Evolutionary conservation across 92 coral and sea anemone genomes (phyloP), one percentile per base, ranked within the genome.

Genomic region (Heteractis magnifica): DNA sequence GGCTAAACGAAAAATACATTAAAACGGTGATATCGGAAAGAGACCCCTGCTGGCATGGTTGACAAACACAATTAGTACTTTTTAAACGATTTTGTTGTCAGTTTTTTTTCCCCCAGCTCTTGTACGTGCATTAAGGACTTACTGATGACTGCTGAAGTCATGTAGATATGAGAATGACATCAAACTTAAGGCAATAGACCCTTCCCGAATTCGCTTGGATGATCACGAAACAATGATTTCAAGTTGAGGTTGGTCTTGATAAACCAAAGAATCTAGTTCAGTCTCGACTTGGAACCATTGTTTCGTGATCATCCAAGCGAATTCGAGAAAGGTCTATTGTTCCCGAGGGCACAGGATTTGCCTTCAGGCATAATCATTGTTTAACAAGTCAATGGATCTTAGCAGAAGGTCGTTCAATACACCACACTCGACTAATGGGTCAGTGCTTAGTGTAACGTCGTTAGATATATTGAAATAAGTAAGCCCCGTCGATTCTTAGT

Each of bases 331-430:
- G 44, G 44, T 34, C 44, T 34, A 34, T 34, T 2, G 44, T 5
- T 23, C 49, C 50, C 73, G 48, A 68, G 49, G 49, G 49, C 23
- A 68, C 20, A 48, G 73, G 73, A 68, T 68, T 64, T 68, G 49
- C 73, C 23, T 10, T 21, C 8, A 48, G 73, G 48, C 49, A 68
- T 8, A 21, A 4, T 68, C 73, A 68, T 68, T 26, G 73, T 50
- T 68, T 68, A 68, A 68, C 73, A 23, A 68, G 73, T 68, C 73
- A 68, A 68, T 68, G 73, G 23, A 48, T 12, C 26, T 68, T 68
- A 68, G 49, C 14, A 13, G 23, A 68, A 68, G 23, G 73, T 68
- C 73, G 73, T 68, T 68, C 73, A 68, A 68, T 26, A 68, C 23
- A 26, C 48, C 73, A 23, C 15, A 68, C 73, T 68, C 48, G 49